Evolutionary conservation across 1,140 invertebrate genomes (phyloP), one percentile per base, ranked within the genome.

Genomic region (Diachasmimorpha longicaudata): DNA sequence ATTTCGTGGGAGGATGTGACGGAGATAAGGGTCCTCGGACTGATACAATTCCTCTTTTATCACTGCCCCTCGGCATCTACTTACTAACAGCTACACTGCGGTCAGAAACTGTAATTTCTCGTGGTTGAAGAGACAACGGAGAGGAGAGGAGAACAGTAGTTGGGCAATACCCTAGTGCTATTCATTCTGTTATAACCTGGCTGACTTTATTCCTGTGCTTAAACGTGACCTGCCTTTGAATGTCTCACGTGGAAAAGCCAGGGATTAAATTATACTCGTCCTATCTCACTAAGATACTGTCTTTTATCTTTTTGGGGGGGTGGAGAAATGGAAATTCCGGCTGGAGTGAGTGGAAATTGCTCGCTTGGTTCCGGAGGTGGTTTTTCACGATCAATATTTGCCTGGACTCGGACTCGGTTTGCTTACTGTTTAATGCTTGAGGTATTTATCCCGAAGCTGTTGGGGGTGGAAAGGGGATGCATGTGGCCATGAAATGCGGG

Each of bases 51-150:
- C 13, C 58, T 63, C 58, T 63, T 63, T 63, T 63, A 63, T 31
- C 23, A 63, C 58, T 25, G 31, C 14, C 19, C 19, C 21, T 19
- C 58, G 10, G 58, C 23, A 63, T 63, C 23, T 63, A 63, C 23
- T 23, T 63, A 63, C 58, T 14, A 25, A 63, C 19, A n/a, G 19
- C 19, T 63, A 63, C 58, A 63, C 23, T 11, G 19, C 25, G 70
- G 44, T 72, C 70, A 52, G 70, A 31, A 16, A 46, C 70, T 72
- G 46, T 72, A 72, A 72, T 72, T 72, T 72, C 46, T 55, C 48
- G 70, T 55, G 48, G 70, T 48, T 55, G 14, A 52, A 36, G 58
- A 63, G 58, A 63, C 19, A 63, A 63, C 19, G 19, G 58, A 31
- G 46, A 52, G 70, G 14, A 44, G 70, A 58, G 55, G n/a, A 46